These are phyloP conservation scores for Laothoe populi DNA, from an alignment of 2,888 invertebrate species.

Conservation along the genomic window DNA sequence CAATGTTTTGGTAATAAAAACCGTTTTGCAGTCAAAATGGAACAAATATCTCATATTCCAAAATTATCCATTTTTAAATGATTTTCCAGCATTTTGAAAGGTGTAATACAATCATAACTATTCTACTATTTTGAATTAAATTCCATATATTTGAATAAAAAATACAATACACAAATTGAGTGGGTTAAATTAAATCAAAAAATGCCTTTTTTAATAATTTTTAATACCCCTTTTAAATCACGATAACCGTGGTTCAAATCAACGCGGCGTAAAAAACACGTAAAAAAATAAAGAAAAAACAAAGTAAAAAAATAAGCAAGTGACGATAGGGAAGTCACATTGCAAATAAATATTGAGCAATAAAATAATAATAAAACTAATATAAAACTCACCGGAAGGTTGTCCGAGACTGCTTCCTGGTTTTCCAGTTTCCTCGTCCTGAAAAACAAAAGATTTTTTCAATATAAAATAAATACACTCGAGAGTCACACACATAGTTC, in stretches of 20 bases:
- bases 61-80: background rate
- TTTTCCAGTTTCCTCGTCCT: conserved; percentile 80
- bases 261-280: background rate
- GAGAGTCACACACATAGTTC: no score
- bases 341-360: conserved; percentile 79
- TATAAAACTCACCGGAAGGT: conserved; percentile 70
- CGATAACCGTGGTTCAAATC: background rate
- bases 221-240: background rate
- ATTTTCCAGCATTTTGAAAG: background rate
- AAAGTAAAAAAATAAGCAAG: conserved; percentile 57
- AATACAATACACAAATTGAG: background rate
- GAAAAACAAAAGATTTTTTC: conserved; percentile 33
- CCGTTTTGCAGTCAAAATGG: no score
- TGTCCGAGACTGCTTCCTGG: conserved; percentile 75
- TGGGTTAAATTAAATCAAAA: background rate
- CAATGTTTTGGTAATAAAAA: no score
- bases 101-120: background rate
- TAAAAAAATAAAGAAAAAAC: conserved; percentile 29
- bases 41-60: no score
- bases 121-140: background rate
- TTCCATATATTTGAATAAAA: no score
- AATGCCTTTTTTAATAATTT: background rate
- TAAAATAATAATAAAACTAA: conserved; percentile 43
- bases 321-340: conserved; percentile 76
- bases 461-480: no score